Base-by-base conservation (phyloP, 2,113 vertebrate genomes). In the Poeciliopsis occidentalis region DNA sequence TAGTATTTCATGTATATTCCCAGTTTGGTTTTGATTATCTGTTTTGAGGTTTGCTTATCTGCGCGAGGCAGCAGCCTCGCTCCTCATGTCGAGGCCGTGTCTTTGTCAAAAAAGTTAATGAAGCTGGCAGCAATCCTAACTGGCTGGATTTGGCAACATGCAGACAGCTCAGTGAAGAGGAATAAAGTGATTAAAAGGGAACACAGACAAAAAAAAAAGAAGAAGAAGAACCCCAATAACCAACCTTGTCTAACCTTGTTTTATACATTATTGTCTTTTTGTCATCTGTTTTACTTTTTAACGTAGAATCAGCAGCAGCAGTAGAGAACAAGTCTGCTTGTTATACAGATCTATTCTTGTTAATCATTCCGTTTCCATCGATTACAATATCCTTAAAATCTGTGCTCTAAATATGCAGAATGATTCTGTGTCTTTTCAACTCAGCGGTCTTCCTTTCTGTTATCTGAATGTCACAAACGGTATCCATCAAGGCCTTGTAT, bases 321-420 rank as follows among this genome's bases (percentile, higher is more conserved):
- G 86, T 73, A 80, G 57, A 34, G 74, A 82, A 87, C 3, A 84
- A 82, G 87, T 82, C 83, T 72, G 87, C 89, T 67, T 82, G 71
- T 31, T 74, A 72, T 51, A 75, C 57, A 73, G 69, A 32, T 78
- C 70, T 72, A 63, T 71, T 32, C 80, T 70, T 68, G 31, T 32
- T 32, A 32, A 32, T 8, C 7, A 32, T 32, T 32, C 73, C 65
- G 71, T 47, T 78, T 44, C 12, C 47, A 54, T 22, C 17, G 8
- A 54, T 54, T 32, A 32, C 47, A 54, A 54, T 24, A 8, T 24
- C 4, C 22, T 15, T 39, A 39, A 39, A 12, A 3, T 39, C 37
- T 39, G 37, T 39, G 37, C 37, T 12, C 37, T 12, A 39, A 39
- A 39, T 39, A 2, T 39, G 37, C 37, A 39, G 37, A 39, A 39